These are phyloP conservation scores for Macropis europaea DNA, from an alignment of 2,888 invertebrate genomes.

Conservation along the genomic window DNA sequence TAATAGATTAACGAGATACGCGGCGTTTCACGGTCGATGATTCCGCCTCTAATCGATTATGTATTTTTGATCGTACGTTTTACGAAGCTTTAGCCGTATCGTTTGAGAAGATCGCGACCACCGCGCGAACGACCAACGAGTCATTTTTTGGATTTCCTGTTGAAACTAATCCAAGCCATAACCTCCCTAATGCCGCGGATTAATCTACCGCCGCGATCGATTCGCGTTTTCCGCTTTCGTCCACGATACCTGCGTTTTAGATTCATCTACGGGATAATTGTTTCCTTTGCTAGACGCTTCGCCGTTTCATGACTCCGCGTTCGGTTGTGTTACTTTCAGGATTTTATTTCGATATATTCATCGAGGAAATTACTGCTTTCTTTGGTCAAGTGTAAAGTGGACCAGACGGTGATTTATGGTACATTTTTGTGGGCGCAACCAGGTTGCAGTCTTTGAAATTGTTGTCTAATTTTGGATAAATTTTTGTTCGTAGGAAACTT, in stretches of 20 bases:
- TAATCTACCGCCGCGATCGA: slow-evolving; percentile 39
- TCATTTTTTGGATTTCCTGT: slow-evolving; percentile 43
- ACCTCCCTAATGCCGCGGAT: slow-evolving; percentile 29
- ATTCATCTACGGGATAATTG: slow-evolving; percentile 17
- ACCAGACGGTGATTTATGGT: too few species aligned
- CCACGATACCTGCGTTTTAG: not conserved
- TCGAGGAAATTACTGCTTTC: too few species aligned
- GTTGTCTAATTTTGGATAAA: too few species aligned
- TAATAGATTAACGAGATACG: slow-evolving; percentile 64
- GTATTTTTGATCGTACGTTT: slow-evolving; percentile 47
- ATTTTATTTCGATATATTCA: too few species aligned
- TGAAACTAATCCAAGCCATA: slow-evolving; percentile 52
- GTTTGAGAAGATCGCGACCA: slow-evolving; percentile 33
- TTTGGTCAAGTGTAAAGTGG: too few species aligned
- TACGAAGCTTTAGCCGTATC: slow-evolving; percentile 48
- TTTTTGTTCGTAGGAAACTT: too few species aligned
- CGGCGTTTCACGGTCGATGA: slow-evolving; percentile 55
- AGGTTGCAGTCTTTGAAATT: too few species aligned
- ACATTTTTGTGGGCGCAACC: too few species aligned
- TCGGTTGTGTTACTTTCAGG: not conserved
- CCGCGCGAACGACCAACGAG: slow-evolving; percentile 8
- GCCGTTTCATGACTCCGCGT: not conserved
- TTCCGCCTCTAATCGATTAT: slow-evolving; percentile 59
- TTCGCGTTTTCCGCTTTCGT: slow-evolving; percentile 17
- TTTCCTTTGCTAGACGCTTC: slow-evolving; percentile 4